Evolutionary conservation across 1,140 invertebrate genomes (phyloP).

Genomic region (Amphibalanus amphitrite): DNA sequence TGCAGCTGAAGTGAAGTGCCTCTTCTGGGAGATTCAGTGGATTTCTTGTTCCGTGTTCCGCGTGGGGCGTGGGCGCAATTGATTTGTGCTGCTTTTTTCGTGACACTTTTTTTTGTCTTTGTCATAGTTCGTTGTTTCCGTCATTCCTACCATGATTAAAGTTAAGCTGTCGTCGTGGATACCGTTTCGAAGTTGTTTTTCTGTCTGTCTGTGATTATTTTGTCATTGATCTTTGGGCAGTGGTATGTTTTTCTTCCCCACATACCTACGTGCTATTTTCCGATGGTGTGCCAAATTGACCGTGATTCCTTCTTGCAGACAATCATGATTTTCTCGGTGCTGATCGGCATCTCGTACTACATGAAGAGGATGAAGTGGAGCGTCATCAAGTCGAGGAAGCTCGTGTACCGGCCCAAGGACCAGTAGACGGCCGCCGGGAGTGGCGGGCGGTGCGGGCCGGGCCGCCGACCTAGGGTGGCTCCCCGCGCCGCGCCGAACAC

Average conservation of each 20-base stretch:
- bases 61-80: neutral
- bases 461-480: neutral
- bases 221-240: neutral
- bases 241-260: neutral
- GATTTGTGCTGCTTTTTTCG: neutral
- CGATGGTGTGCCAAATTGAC: neutral
- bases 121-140: neutral
- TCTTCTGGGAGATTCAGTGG: neutral
- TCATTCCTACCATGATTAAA: too few species aligned
- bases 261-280: neutral
- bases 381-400: conserved; percentile 33
- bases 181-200: too few species aligned
- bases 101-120: neutral
- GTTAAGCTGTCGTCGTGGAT: too few species aligned
- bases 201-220: too few species aligned
- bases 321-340: conserved; percentile 29
- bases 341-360: conserved; percentile 44
- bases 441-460: too few species aligned
- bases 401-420: neutral
- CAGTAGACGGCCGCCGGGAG: neutral
- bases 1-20: neutral
- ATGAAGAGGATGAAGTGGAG: conserved; percentile 74
- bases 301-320: conserved; percentile 23
- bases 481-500: too few species aligned
- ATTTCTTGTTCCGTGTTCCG: too few species aligned